Evolutionary conservation across 2,797 vertebrate genomes (phyloP).

Genomic region (Apogon talboti): DNA sequence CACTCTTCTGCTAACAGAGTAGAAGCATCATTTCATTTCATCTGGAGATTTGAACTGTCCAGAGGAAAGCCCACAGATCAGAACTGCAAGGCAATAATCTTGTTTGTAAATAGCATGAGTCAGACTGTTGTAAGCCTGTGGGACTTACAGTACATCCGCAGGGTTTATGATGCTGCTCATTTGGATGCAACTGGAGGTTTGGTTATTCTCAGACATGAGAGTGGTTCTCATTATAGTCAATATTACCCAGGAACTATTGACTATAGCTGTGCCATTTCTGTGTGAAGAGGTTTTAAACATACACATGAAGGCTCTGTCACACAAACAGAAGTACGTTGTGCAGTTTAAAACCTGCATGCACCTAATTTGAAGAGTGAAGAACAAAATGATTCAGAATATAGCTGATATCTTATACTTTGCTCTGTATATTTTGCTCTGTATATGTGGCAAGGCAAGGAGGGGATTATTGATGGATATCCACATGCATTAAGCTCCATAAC

Average conservation of each 20-base stretch:
- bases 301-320: background rate
- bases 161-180: conserved; percentile 30
- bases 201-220: conserved; percentile 46
- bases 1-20: background rate
- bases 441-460: background rate
- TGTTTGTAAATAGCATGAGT: conserved; percentile 56
- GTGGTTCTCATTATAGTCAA: conserved; percentile 49
- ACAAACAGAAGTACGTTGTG: background rate
- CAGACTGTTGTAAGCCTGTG: conserved; percentile 30
- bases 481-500: conserved; percentile 25
- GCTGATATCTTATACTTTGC: background rate
- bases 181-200: conserved; percentile 23
- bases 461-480: conserved; percentile 7
- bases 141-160: conserved; percentile 14
- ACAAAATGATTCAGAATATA: too few species aligned
- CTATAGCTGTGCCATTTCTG: conserved; percentile 18
- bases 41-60: background rate
- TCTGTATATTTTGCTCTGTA: background rate
- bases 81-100: conserved; percentile 39
- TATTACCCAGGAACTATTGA: conserved; percentile 57
- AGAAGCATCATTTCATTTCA: background rate
- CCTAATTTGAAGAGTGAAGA: conserved; percentile 7
- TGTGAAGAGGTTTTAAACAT: conserved; percentile 12
- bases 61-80: conserved; percentile 32
- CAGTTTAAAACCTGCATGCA: background rate